Evolutionary conservation across 2,113 vertebrate species (phyloP).

Genomic region (Ictalurus punctatus): DNA sequence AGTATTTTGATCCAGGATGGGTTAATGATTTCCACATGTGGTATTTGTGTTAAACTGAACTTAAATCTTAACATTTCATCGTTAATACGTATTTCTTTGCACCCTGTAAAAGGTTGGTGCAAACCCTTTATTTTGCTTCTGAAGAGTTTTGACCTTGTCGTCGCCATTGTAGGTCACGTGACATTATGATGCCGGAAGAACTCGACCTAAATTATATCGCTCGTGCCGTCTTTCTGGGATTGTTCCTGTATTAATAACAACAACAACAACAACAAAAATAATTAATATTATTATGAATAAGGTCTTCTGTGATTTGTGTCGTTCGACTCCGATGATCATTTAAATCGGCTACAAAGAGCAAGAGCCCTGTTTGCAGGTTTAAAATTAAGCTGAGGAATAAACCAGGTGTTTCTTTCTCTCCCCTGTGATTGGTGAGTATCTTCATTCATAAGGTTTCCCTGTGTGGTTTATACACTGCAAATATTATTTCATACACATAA

Average conservation of each 20-base stretch:
- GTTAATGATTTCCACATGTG: neutral
- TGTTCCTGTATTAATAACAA: neutral
- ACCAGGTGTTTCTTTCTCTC: neutral
- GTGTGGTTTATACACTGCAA: neutral
- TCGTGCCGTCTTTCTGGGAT: neutral
- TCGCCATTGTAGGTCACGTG: neutral
- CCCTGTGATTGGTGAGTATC: neutral
- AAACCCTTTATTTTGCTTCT: neutral
- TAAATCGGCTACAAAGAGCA: neutral
- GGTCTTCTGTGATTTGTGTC: neutral
- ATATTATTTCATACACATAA: neutral
- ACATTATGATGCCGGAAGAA: slow-evolving; percentile 22
- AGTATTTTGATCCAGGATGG: neutral
- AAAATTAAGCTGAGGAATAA: neutral
- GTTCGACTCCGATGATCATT: neutral
- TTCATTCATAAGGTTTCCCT: neutral
- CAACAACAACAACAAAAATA: too few relatives aligned
- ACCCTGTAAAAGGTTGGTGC: neutral
- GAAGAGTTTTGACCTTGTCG: neutral
- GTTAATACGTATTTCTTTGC: too few relatives aligned
- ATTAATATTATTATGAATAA: neutral
- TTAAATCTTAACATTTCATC: neutral
- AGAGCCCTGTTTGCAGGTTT: neutral
- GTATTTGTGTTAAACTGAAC: neutral
- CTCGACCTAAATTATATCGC: neutral